Base-by-base conservation (phyloP, 2,888 invertebrate genomes). In the Aspidiotus rigidus region DNA sequence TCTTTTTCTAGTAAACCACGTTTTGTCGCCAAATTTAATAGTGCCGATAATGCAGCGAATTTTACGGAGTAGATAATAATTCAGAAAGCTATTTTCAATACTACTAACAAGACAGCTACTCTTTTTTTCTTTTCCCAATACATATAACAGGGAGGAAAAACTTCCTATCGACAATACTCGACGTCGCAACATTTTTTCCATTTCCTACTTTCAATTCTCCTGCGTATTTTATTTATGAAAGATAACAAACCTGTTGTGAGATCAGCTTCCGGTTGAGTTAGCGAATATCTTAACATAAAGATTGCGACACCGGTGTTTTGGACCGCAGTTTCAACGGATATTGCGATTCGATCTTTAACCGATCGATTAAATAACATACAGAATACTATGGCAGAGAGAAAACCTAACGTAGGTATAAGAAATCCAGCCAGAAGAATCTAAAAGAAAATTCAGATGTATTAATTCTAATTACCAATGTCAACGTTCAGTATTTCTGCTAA, bases 231-330 rank as follows among this genome's bases (percentile, higher is more conserved):
- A 28, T 28, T 28, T 5, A 28, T 5, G 28, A 28, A 28, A 15
- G n/a, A 44, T 41, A 41, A 61, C 61, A 77, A 78, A 88, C 88
- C 86, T 59, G 93, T 91, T 6, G 94, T 91, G 59, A 95, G 81
- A 79, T 95, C 94, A 0, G 89, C 90, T 73, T 88, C 87, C 0
- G 95, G 95, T 75, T 92, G 89, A 0, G 84, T 84, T 70, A 96
- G 81, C 6, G 90, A 86, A 76, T 91, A 86, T 70, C 89, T 80
- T 67, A 96, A 80, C 74, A 96, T 81, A 78, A 95, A 91, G 75
- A 96, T 94, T 0, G 94, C 84, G 72, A 96, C 86, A 57, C 93
- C 94, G 0, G 94, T 93, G 79, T 96, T 96, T 80, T 95, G 94
- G 67, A 95, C 86, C 64, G 95, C 93, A 7, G 92, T 90, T 81